Percentiles rank a stretch among this genome's conserved stretches.
Conservation (phyloP, 2,113 vertebrate genomes). For the Tylochromis polylepis region DNA sequence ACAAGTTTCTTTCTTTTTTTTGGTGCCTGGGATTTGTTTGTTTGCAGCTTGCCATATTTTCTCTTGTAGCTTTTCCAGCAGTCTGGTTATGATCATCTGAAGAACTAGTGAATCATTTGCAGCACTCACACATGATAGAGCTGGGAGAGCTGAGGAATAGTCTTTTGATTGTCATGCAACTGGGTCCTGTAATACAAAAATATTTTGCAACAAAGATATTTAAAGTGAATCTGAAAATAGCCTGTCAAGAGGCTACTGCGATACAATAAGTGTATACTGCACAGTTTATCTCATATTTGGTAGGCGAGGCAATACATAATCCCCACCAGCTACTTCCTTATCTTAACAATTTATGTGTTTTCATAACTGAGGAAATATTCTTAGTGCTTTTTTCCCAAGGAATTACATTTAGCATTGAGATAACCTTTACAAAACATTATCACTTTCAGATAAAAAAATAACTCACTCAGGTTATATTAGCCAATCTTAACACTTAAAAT, state of each 20-base stretch:
- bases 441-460: not conserved
- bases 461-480: not conserved
- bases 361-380: not conserved
- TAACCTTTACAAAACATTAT: not conserved
- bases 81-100: slow-evolving; percentile 41
- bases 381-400: not conserved
- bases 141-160: not conserved
- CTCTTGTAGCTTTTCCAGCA: slow-evolving; percentile 31
- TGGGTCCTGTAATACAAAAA: not conserved
- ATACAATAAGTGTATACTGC: not conserved
- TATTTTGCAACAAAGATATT: not conserved
- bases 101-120: not conserved
- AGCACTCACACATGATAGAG: slow-evolving; percentile 5
- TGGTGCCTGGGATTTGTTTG: slow-evolving; percentile 12
- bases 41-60: slow-evolving; percentile 38
- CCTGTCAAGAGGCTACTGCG: not conserved
- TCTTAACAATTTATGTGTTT: not conserved
- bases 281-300: not conserved
- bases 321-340: not conserved
- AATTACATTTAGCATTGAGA: not conserved
- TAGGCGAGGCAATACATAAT: not conserved
- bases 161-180: not conserved
- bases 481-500: not conserved
- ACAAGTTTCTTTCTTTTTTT: slow-evolving; percentile 6
- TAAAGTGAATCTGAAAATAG: not conserved